Evolutionary conservation across 2,113 vertebrate genomes (phyloP).

Genomic region (Thamnophis sirtalis): DNA sequence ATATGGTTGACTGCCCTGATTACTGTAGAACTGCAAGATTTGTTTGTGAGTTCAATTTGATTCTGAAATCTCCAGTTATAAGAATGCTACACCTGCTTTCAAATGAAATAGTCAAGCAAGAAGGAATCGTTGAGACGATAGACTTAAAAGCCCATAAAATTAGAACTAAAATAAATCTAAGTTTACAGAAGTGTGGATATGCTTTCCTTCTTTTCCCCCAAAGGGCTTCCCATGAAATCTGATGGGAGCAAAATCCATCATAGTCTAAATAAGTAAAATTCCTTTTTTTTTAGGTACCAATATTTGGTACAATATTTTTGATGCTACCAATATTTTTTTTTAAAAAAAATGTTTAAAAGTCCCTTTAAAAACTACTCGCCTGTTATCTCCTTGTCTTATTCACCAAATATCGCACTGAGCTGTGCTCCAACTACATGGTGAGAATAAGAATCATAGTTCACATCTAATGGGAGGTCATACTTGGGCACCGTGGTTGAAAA

Average conservation of each 20-base stretch:
- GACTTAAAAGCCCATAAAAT: background rate
- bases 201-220: background rate
- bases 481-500: slow-evolving; percentile 73
- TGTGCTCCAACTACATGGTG: slow-evolving; percentile 77
- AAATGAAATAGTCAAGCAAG: background rate
- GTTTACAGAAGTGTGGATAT: background rate
- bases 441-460: slow-evolving; percentile 83
- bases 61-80: background rate
- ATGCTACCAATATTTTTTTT: background rate
- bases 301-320: background rate
- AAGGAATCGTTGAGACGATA: rapidly evolving
- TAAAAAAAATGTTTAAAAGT: background rate
- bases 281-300: background rate
- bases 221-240: background rate
- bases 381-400: slow-evolving; percentile 58
- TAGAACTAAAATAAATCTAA: slow-evolving; percentile 12
- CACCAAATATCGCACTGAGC: slow-evolving; percentile 82
- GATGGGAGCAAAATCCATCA: background rate
- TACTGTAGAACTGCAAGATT: background rate
- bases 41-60: background rate
- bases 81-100: background rate
- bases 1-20: background rate
- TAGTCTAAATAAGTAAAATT: background rate
- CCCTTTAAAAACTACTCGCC: background rate
- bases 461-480: slow-evolving; percentile 88